Base-by-base conservation (phyloP, 2,113 vertebrate species). In the human (Homo sapiens) region DNA sequence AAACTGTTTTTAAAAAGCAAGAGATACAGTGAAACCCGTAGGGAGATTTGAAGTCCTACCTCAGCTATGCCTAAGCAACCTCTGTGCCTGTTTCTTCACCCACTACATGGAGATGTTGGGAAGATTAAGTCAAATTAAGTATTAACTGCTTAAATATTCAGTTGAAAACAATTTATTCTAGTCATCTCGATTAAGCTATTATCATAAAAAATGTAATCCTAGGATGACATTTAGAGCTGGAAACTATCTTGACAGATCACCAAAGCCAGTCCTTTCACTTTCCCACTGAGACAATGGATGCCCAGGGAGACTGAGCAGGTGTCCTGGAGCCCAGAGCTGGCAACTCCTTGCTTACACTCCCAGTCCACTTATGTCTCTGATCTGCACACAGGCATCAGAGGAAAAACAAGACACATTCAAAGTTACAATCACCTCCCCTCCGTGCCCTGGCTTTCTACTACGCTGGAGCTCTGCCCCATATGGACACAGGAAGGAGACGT, bases 11-110 rank as follows among this genome's bases (percentile, higher is more conserved):
- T 40, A 43, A 76, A 57, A 84, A 20, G 52, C 32, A 9, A 73
- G 40, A 57, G 27, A 35, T 8, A 32, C 0, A 14, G 30, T 27
- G n/a, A 89, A 38, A 70, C 22, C 27, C 14, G 32, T 7, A 84
- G 35, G 48, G 48, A 64, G 38, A 72, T 1, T 4, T 8, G 1
- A 43, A 35, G 43, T 9, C 20, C 40, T 3, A 22, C 32, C 7
- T 5, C 27, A 18, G 14, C 20, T 43, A 14, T 0, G 0, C 4
- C 0, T 20, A 3, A 32, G 8, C 52, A 32, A 43, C n/a, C 50
- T 38, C 25, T 83, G 43, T n/a, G 18, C 16, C n/a, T 35, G 12
- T 30, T 50, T 57, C 35, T 79, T 68, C 12, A 20, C 45, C 22
- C 18, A 73, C 48, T 32, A 25, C 45, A 59, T 5, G 17, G 14